Conservation (phyloP, 2,113 vertebrate genomes). For the Pelodiscus sinensis region DNA sequence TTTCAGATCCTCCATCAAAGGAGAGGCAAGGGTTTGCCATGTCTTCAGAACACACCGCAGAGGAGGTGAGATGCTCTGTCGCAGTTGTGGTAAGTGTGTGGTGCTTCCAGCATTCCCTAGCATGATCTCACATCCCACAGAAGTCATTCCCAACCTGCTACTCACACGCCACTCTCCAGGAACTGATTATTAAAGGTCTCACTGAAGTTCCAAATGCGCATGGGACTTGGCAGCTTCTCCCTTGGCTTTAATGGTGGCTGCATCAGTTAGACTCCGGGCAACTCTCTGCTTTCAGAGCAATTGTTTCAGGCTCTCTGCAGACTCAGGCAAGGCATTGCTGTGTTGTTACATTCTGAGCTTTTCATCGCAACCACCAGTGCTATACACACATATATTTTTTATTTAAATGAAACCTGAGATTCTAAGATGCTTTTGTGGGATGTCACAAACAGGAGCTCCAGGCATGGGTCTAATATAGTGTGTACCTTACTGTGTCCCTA, state of each 20-base stretch:
- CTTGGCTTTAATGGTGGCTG: not conserved
- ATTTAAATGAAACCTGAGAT: not conserved
- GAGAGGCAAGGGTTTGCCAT: not conserved
- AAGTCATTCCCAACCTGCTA: not conserved
- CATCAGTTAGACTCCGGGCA: not conserved
- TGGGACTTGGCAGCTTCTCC: not conserved
- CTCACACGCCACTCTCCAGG: not conserved
- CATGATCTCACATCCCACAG: not conserved
- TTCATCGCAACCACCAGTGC: not conserved
- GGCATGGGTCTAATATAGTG: not conserved
- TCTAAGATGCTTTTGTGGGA: not conserved
- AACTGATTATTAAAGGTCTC: not conserved
- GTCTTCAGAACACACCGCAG: not conserved
- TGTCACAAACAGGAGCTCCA: not conserved
- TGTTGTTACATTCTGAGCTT: not conserved
- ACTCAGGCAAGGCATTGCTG: not conserved
- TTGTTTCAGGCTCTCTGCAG: not conserved
- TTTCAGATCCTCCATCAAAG: not conserved
- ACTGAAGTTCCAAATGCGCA: not conserved
- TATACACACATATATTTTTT: not conserved
- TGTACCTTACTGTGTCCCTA: not conserved
- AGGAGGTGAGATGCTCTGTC: not conserved
- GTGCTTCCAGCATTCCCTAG: not conserved
- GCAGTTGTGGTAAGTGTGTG: not conserved
- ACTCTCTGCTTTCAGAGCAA: not conserved